Percentiles rank a stretch among this genome's conserved stretches.
These are phyloP conservation scores for Latheticus oryzae DNA, from an alignment of 2,888 invertebrate genomes.

Conservation along the genomic window DNA sequence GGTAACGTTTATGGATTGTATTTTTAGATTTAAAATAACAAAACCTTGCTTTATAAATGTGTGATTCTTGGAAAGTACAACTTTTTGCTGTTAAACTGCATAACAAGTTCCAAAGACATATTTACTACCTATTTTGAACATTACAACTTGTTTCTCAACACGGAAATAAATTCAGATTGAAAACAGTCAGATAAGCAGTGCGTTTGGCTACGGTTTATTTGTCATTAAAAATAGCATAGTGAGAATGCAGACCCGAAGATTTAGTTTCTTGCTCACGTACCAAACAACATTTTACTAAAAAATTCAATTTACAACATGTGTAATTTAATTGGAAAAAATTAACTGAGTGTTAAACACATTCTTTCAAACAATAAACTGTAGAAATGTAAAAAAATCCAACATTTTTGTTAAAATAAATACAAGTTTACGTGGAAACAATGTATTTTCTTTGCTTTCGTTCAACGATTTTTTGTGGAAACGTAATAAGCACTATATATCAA, in stretches of 20 bases:
- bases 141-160: conserved; percentile 7
- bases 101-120: too few relatives aligned
- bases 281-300: conserved; percentile 10
- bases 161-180: conserved; percentile 14
- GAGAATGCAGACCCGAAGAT: conserved; percentile 11
- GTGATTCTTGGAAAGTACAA: too few relatives aligned
- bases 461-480: conserved; percentile 33
- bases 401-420: conserved; percentile 13
- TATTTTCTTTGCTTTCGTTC: conserved; percentile 20
- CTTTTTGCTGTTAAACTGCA: too few relatives aligned
- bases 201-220: conserved; percentile 8
- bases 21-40: too few relatives aligned
- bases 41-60: too few relatives aligned
- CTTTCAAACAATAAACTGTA: background rate
- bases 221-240: conserved; percentile 2
- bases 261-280: conserved; percentile 17
- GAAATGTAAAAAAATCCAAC: background rate
- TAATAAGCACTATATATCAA: conserved; percentile 44
- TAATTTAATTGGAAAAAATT: conserved; percentile 5
- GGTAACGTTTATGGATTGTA: too few relatives aligned
- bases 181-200: conserved; percentile 7
- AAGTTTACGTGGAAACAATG: too few relatives aligned
- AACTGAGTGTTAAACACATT: background rate
- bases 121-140: conserved; percentile 6
- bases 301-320: conserved; percentile 4